A percentile compares a stretch with the other conserved stretches of the same genome.
Conservation (phyloP, 2,797 vertebrate genomes). For the Pogonophryne albipinna region DNA sequence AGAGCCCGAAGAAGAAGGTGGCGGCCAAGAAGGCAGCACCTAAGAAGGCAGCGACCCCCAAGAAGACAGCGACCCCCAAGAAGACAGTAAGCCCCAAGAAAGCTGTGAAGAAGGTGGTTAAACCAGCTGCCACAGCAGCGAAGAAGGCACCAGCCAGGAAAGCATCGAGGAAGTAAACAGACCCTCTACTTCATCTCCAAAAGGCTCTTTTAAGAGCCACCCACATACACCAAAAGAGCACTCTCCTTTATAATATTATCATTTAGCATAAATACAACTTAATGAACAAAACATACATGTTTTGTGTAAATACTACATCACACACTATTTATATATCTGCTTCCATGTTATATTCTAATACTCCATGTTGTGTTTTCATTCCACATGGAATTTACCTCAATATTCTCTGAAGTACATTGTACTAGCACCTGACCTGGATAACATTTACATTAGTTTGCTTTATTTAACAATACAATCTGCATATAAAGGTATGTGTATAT, state of each 20-base stretch:
- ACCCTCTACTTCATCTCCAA: background rate
- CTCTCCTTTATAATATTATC: background rate
- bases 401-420: no score
- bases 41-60: background rate
- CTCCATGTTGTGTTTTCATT: no score
- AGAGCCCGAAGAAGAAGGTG: background rate
- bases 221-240: background rate
- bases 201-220: constrained; percentile 1
- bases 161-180: background rate
- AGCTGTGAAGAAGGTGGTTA: background rate
- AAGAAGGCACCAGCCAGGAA: background rate
- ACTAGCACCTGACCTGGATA: no score
- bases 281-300: no score
- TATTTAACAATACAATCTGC: no score
- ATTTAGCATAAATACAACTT: no score
- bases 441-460: no score
- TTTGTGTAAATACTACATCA: no score
- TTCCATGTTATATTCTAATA: no score
- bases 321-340: no score
- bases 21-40: background rate
- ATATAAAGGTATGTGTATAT: no score
- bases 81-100: background rate
- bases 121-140: background rate
- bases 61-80: background rate
- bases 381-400: no score